Evolutionary conservation across 2,797 vertebrate genomes (phyloP).

Genomic region (Chaetodon trifasciatus): DNA sequence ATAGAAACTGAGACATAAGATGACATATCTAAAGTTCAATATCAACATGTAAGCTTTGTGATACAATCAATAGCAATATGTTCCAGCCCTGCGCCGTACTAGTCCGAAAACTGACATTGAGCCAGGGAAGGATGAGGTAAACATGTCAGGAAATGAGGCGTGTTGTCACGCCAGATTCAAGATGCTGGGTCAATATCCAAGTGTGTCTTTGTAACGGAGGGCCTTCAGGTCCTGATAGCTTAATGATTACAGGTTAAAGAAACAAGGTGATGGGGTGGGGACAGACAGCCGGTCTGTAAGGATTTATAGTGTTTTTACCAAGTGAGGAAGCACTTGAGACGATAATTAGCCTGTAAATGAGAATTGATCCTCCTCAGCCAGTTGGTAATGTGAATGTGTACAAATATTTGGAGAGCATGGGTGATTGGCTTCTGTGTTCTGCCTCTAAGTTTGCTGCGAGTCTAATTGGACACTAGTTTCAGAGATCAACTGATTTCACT

Average conservation of each 20-base stretch:
- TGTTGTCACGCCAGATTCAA: slow-evolving; percentile 31
- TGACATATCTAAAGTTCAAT: slow-evolving; percentile 39
- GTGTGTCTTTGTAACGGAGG: slow-evolving; percentile 51
- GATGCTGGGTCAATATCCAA: slow-evolving; percentile 45
- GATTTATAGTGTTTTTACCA: slow-evolving; percentile 60
- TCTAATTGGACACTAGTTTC: slow-evolving; percentile 28
- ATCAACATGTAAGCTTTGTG: slow-evolving; percentile 30
- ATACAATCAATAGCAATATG: slow-evolving; percentile 56
- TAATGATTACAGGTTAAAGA: slow-evolving; percentile 60
- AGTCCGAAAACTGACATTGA: slow-evolving; percentile 29
- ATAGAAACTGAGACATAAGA: background rate
- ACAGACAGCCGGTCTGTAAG: slow-evolving; percentile 38
- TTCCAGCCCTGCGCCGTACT: slow-evolving; percentile 22
- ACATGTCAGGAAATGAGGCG: slow-evolving; percentile 49
- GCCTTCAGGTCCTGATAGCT: slow-evolving; percentile 52
- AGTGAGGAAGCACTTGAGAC: slow-evolving; percentile 51
- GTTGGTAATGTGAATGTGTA: slow-evolving; percentile 50
- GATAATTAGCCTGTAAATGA: slow-evolving; percentile 75
- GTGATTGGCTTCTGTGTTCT: slow-evolving; percentile 25
- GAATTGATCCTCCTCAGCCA: slow-evolving; percentile 70
- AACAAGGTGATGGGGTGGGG: slow-evolving; percentile 46
- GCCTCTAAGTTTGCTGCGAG: slow-evolving; percentile 18
- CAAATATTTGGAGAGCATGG: slow-evolving; percentile 60
- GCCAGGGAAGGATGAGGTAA: slow-evolving; percentile 13
- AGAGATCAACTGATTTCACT: slow-evolving; percentile 30